Base-by-base conservation (phyloP, 2,888 invertebrate genomes). In the Heliconius erato region DNA sequence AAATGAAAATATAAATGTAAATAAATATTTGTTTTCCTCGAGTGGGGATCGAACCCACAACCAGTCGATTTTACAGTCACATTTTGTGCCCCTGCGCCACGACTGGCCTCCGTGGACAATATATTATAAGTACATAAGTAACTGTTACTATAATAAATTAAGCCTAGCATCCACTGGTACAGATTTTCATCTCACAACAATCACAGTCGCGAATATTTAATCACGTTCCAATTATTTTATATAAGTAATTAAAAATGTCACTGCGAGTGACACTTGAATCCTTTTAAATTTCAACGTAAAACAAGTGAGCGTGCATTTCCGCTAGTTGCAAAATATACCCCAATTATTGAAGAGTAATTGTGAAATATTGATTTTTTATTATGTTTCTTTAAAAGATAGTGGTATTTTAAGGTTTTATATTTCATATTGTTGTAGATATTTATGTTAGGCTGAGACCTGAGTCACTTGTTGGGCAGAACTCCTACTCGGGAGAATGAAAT, bases 171-270 rank as follows among this genome's bases (percentile, higher is more conserved):
- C 63, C 76, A 76, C 59, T 63, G 67, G 65, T 78, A 44, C 26
- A 44, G 35, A 65, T 26, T 44, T 40, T 44, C 49, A 54, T 74
- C n/a, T 35, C 59, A 59, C 32, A n/a, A 54, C 74, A 32, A 74
- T 54, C 65, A 69, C 65, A 35, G 76, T 16, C 14, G 63, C 11
- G 44, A 69, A 23, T 63, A 32, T 79, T 79, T 81, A 79, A 83
- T 83, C 67, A 81, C 71, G 83, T 79, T 78, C 79, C 83, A 83
- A 81, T 84, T 83, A 83, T 69, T 80, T 79, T 69, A 81, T 63
- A 81, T 77, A 83, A 84, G 78, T 84, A 84, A 82, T 84, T 79
- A 83, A 82, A 79, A 82, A 79, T 65, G 63, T 80, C 74, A 32
- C 40, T 78, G 82, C 49, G 76, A 69, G 40, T 80, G 82, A 84